These are phyloP conservation scores for Archilochus colubris DNA, from an alignment of 2,113 vertebrate species.

Conservation along the genomic window DNA sequence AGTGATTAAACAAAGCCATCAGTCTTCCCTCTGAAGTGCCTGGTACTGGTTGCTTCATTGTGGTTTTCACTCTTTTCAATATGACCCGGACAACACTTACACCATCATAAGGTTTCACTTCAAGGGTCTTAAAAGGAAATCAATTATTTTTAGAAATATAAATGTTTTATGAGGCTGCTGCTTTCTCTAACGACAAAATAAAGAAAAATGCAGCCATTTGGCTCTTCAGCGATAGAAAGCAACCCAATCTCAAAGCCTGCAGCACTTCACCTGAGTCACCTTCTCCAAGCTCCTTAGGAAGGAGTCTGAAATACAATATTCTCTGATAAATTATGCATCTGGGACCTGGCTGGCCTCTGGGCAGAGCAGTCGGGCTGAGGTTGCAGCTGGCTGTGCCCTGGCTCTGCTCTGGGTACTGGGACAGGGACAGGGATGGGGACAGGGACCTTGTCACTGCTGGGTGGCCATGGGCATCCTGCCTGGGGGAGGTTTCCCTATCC, in stretches of 20 bases:
- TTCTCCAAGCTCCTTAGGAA: background rate
- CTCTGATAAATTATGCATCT: background rate
- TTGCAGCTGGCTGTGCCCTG: background rate
- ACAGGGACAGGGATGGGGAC: fast-evolving
- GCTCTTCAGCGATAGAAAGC: background rate
- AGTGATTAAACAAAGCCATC: constrained; percentile 16
- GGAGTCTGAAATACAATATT: background rate
- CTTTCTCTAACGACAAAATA: background rate
- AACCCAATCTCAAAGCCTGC: background rate
- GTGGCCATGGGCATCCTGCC: fast-evolving
- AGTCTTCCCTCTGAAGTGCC: background rate
- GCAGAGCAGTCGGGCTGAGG: fast-evolving
- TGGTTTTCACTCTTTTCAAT: background rate
- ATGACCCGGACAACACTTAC: background rate
- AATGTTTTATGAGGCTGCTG: constrained; percentile 33
- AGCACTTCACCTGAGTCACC: background rate
- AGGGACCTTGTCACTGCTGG: background rate
- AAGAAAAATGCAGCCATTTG: background rate
- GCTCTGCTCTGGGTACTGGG: fast-evolving
- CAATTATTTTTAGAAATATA: constrained; percentile 39
- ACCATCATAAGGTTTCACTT: background rate
- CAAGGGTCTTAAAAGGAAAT: constrained; percentile 31
- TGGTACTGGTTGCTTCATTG: background rate
- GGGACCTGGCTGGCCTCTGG: fast-evolving
- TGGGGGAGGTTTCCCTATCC: background rate